Evolutionary conservation across 30 jellyfish, hydroid and myxozoan genomes (phyloP), one percentile per base, ranked within the genome.

Genomic region (Cassiopea andromeda): DNA sequence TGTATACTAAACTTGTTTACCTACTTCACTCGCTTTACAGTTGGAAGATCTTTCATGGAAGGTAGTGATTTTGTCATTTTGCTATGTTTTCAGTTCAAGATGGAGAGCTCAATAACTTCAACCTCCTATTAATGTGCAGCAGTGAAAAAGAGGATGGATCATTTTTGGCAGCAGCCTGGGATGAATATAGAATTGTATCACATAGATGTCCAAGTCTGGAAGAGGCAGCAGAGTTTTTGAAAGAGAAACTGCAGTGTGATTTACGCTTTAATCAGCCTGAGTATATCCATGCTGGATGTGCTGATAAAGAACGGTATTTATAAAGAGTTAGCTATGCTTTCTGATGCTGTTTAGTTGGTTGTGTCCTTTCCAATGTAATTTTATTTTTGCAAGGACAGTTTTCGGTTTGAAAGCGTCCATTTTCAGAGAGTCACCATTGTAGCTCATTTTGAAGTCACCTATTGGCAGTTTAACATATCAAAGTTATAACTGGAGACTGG

Each of bases 81-180:
- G 38, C 38, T 78, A 15, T 50, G 49, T 66, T n/a, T 57, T 78
- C 75, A 47, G 12, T 10, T 45, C 12, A 48, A 54, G 87, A 1
- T 2, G 13, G 6, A 3, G 80, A 14, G 4, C 9, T 14, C 46
- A 49, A 2, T 6, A 66, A 15, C 5, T 78, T 69, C 81, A 87
- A 68, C 49, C 90, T 92, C 1, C 59, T 92, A 66, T 89, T 92
- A 60, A 44, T 85, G 79, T 92, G 98, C 82, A 49, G 90, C 16
- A 92, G 95, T 80, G 98, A 87, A 60, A 87, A 81, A 43, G 93
- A 92, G 58, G 90, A 92, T 68, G 80, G 73, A 5, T 92, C 98
- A 18, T 92, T 76, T 47, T 78, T 92, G 16, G 93, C 90, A 47
- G 79, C 98, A 19, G 95, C 95, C 18, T 79, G 88, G 73, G 95